Conservation (phyloP, 2,888 invertebrate species). For the Drosophila setosimentum region DNA sequence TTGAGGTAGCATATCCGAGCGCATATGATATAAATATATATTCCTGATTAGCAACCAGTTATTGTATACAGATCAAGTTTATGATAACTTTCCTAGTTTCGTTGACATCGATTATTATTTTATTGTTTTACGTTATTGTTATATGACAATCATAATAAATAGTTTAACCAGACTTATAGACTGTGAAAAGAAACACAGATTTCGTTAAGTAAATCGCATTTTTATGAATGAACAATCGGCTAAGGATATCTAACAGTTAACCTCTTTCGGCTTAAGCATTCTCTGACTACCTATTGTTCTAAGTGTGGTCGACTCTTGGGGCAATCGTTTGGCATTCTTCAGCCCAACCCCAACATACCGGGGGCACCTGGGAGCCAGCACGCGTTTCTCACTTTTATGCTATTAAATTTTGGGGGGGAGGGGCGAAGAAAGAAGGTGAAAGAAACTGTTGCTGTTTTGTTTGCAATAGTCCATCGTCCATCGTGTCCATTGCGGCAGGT, state of each 20-base stretch:
- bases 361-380: constrained; percentile 18
- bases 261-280: neutral
- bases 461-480: constrained; percentile 12
- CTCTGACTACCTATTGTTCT: neutral
- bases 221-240: neutral
- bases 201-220: neutral
- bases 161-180: too few relatives aligned
- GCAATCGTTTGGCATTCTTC: neutral
- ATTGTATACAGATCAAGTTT: too few relatives aligned
- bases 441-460: constrained; percentile 35
- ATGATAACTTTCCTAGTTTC: too few relatives aligned
- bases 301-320: neutral
- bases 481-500: constrained; percentile 54
- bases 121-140: too few relatives aligned
- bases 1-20: neutral
- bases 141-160: too few relatives aligned
- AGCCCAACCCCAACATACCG: neutral
- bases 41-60: neutral
- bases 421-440: constrained; percentile 5
- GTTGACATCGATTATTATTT: too few relatives aligned
- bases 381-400: constrained; percentile 56
- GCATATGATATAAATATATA: neutral
- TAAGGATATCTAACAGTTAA: neutral
- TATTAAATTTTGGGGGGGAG: constrained; percentile 29
- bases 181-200: too few relatives aligned